Evolutionary conservation across 1,140 invertebrate species (phyloP).

Genomic region (Bombus turneri): DNA sequence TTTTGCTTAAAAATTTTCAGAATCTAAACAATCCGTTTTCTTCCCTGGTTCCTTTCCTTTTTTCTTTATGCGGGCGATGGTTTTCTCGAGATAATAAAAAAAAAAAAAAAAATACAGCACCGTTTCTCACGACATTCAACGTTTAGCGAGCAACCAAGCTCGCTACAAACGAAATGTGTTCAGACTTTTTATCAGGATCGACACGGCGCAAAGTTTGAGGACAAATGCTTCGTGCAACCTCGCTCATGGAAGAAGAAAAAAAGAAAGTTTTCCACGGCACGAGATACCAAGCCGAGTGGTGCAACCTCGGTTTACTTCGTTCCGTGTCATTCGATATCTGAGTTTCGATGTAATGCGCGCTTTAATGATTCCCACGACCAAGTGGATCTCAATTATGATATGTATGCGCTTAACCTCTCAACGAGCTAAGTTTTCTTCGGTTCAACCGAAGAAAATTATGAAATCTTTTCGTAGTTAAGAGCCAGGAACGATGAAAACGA

Average conservation of each 20-base stretch:
- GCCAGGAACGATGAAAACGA: background rate
- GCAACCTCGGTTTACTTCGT: slow-evolving; percentile 3
- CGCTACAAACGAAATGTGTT: slow-evolving; percentile 17
- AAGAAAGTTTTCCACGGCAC: slow-evolving; percentile 20
- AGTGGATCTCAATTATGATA: background rate
- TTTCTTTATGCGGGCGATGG: background rate
- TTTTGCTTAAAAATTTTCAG: background rate
- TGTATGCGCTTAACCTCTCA: background rate
- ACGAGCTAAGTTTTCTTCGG: background rate
- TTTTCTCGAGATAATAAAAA: slow-evolving; percentile 5
- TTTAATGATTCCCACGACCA: slow-evolving; percentile 9
- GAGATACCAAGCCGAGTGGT: background rate
- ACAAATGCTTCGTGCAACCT: slow-evolving; percentile 47
- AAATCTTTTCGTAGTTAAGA: background rate
- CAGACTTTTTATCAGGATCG: slow-evolving; percentile 49
- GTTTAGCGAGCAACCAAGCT: slow-evolving; percentile 29
- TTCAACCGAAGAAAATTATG: background rate
- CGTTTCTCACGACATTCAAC: slow-evolving; percentile 40
- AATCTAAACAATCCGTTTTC: background rate
- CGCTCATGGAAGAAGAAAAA: background rate
- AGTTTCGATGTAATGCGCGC: background rate
- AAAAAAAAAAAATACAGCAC: slow-evolving; percentile 1
- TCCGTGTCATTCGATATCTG: slow-evolving; percentile 37
- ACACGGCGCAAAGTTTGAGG: slow-evolving; percentile 50
- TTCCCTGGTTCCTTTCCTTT: background rate